Base-by-base conservation (phyloP, 2,888 invertebrate genomes). In the Drosophila pegasa region DNA sequence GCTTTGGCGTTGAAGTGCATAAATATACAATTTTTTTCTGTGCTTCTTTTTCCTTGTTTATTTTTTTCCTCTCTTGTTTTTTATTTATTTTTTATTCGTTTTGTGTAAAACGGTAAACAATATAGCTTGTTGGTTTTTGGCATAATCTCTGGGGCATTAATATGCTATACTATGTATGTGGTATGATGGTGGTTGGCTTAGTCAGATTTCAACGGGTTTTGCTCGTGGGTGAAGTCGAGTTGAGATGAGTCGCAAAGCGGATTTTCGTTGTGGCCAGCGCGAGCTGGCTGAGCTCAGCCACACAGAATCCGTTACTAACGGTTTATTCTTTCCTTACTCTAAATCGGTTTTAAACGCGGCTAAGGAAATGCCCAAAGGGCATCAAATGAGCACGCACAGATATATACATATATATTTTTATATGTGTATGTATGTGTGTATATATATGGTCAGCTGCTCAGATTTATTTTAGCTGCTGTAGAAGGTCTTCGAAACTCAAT, bases 1-100 rank as follows among this genome's bases (percentile, higher is more conserved):
- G 78, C 69, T 83, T 43, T 58, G 71, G 67, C 79, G 70, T 71
- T 78, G 78, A 85, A 82, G 88, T 83, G 86, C 82, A 83, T 82
- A 88, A 83, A 88, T 76, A 88, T 73, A 78, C 47, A 45, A 29
- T 45, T 45, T 51, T 51, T 52, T 52, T 12, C 37, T 60, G 29
- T n/a, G 40, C 10, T 35, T 31, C 45, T 27, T 38, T 45, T 35
- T 64, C 47, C 41, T 50, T 59, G 35, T 50, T 57, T 70, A 61
- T 38, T 50, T 56, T 18, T 31, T 38, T 45, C 31, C 33, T 40
- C 20, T 27, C 20, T 31, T 64, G 43, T 51, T 9, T 3, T 27
- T 25, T 27, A 14, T 48, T 14, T 33, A 38, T 40, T 38, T 27
- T 40, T 59, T 51, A 27, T 40, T 43, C 25, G 37, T 59, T 54